Conservation (phyloP, 2,113 vertebrate species). For the Anarhynchus alexandrinus region DNA sequence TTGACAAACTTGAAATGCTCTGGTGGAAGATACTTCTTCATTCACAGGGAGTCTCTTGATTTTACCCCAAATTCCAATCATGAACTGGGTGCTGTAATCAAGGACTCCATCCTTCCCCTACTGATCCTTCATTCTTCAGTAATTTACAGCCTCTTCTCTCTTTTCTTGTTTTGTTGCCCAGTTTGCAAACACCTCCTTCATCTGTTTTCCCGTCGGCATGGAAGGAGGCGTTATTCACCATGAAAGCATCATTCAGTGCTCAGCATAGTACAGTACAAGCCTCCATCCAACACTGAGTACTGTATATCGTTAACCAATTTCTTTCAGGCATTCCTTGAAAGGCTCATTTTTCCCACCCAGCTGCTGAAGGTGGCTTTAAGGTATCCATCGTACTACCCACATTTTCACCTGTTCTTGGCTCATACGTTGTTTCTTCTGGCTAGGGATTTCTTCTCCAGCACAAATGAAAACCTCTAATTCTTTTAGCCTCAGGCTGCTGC, state of each 20-base stretch:
- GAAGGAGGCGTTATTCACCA: not conserved
- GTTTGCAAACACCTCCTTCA: not conserved
- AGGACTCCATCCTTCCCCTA: not conserved
- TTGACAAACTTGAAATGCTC: not conserved
- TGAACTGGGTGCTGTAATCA: not conserved
- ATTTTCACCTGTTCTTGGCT: not conserved
- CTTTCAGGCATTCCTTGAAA: not conserved
- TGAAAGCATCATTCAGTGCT: not conserved
- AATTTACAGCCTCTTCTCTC: not conserved
- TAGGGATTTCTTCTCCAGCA: not conserved
- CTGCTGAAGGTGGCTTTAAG: not conserved
- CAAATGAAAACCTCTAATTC: not conserved
- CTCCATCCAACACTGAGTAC: not conserved
- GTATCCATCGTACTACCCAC: not conserved
- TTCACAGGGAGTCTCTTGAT: not conserved
- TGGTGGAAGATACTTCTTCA: not conserved
- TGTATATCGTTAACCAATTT: not conserved
- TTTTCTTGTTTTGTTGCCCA: not conserved
- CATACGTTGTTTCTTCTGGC: not conserved
- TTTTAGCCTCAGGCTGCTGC: not conserved
- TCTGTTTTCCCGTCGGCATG: not conserved
- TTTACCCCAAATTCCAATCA: not conserved
- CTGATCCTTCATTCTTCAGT: not conserved
- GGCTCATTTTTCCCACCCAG: not conserved
- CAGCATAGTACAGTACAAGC: accelerated